Evolutionary conservation across 2,113 vertebrate species (phyloP), one percentile per base, ranked within the genome.

Genomic region (Polyodon spathula): DNA sequence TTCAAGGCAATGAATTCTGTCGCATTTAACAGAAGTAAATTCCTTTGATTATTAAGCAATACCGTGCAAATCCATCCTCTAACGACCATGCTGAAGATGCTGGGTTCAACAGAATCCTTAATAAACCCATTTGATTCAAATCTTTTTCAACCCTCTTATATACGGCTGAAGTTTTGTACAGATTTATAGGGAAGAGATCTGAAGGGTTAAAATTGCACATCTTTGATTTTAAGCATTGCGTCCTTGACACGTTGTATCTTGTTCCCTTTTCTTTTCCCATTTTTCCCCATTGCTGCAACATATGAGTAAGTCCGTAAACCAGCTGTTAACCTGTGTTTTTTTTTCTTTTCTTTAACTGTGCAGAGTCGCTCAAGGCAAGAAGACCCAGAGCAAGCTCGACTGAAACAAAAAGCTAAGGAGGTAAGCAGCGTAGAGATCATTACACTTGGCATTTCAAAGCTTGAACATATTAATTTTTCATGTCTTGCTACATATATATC

Each of bases 401-500:
- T 89, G 83, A 93, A 94, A 89, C 90, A 92, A 87, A 97, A 94
- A 90, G 89, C 89, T 78, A 91, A 92, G 84, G 92, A 96, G 94
- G 90, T 94, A 88, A 90, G 91, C 86, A 80, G 78, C 73, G 78
- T 75, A 68, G 83, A 90, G 88, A 93, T 95, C 92, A 91, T 94
- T 93, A 93, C 87, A 87, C 88, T 90, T 94, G 92, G 94, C 92
- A 91, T 97, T 95, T 89, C 89, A 88, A 84, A 88, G 89, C 89
- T 92, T 76, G 68, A 64, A 74, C 70, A 70, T 89, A 93, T 97
- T 89, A 92, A 96, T 93, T 89, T 95, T 96, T 97, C 87, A 97
- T 94, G 91, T 86, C 79, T 77, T 80, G 71, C 84, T 93, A 88
- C 94, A 93, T 92, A 89, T 94, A 89, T 93, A 91, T 91, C 89